phyloP scores from a whole-genome alignment of 2,888 invertebrate species.

The Gasteruption jaculator region DNA sequence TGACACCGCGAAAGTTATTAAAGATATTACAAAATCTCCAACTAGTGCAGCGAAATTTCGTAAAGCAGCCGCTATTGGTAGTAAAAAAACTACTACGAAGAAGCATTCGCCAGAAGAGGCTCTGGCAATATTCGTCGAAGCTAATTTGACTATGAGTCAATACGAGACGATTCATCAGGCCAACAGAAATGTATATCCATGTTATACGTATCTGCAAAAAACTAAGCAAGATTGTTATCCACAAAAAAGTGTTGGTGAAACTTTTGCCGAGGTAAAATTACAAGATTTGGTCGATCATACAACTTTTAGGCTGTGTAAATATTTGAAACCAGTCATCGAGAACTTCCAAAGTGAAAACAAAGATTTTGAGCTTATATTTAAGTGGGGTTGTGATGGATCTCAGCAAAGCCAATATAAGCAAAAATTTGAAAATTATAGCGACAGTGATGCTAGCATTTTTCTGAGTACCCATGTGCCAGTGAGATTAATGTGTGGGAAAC shows the following conservation, averaged over 20 bases:
- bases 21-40: conserved; percentile 20
- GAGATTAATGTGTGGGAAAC: conserved; percentile 7
- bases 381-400: conserved; percentile 32
- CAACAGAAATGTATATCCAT: conserved; percentile 15
- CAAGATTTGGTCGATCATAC: conserved; percentile 22
- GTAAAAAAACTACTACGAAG: conserved; percentile 17
- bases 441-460: conserved; percentile 33
- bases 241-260: conserved; percentile 16
- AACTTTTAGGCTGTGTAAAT: conserved; percentile 18
- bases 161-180: conserved; percentile 13
- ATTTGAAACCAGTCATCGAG: conserved; percentile 6
- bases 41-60: conserved; percentile 5
- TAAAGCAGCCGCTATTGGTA: conserved; percentile 15
- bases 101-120: neutral
- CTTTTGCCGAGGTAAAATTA: conserved; percentile 16
- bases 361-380: conserved; percentile 22
- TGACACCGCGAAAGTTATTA: conserved; percentile 21
- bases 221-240: conserved; percentile 21
- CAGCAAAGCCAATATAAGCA: conserved; percentile 30
- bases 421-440: conserved; percentile 24
- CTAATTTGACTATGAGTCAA: conserved; percentile 11
- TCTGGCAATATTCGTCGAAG: conserved; percentile 15
- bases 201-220: conserved; percentile 21
- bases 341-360: conserved; percentile 12
- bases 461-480: conserved; percentile 16